phyloP scores from a whole-genome alignment of 2,797 vertebrate genomes.

The Channa striata region DNA sequence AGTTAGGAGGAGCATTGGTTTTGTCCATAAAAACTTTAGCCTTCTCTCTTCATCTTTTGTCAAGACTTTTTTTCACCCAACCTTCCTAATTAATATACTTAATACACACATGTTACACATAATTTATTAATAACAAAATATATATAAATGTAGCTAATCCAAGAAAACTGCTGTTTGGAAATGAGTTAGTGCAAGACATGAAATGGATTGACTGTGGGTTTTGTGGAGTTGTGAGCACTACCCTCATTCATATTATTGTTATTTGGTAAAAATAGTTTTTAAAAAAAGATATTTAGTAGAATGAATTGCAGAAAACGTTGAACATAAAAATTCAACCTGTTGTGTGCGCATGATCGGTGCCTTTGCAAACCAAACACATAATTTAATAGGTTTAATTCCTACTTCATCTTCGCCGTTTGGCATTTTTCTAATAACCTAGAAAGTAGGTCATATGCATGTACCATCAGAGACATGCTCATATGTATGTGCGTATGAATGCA shows the following conservation, averaged over 20 bases:
- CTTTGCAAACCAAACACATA: conserved; percentile 4
- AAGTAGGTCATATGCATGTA: not conserved
- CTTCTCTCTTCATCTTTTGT: not conserved
- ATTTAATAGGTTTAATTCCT: conserved; percentile 14
- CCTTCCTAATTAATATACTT: too few species aligned
- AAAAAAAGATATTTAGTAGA: not conserved
- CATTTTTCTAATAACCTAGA: not conserved
- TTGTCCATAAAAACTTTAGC: not conserved
- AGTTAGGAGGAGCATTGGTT: not conserved
- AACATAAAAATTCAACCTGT: too few species aligned
- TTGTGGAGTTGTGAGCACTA: not conserved
- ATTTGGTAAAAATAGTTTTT: not conserved
- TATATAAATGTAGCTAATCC: too few species aligned
- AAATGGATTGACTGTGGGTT: too few species aligned
- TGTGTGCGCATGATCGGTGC: not conserved
- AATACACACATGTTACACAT: too few species aligned
- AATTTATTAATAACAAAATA: too few species aligned
- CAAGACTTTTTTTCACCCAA: too few species aligned
- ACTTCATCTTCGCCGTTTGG: conserved; percentile 4
- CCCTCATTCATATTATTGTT: not conserved
- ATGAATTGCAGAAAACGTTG: too few species aligned
- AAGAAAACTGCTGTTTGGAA: not conserved
- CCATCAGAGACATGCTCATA: too few species aligned
- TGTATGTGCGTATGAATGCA: too few species aligned
- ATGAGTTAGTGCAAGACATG: too few species aligned